These are phyloP conservation scores for Eulemur mongoz DNA, from an alignment of 2,797 vertebrate species.

Conservation along the genomic window DNA sequence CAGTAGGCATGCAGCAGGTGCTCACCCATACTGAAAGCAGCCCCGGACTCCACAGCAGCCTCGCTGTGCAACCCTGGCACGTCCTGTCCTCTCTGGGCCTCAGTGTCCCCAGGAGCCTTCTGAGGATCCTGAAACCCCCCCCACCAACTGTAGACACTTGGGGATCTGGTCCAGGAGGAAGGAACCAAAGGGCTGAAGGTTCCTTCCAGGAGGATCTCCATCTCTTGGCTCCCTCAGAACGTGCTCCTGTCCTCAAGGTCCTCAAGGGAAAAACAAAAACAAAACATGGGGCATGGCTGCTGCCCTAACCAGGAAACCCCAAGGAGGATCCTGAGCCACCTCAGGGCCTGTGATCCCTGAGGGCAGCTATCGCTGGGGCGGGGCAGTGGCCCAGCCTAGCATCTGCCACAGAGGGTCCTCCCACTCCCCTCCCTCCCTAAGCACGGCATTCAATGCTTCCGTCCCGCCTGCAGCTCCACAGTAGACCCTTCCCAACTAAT, in stretches of 20 bases:
- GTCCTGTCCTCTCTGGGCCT: neutral
- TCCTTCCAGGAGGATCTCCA: slow-evolving; percentile 16
- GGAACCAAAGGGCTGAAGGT: neutral
- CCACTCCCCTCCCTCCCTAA: neutral
- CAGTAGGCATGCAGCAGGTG: neutral
- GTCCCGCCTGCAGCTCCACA: neutral
- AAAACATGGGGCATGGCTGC: neutral
- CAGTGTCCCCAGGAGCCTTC: neutral
- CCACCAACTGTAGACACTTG: neutral
- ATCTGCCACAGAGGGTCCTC: neutral
- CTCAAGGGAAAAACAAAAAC: neutral
- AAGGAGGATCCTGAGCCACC: neutral
- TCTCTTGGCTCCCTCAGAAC: neutral
- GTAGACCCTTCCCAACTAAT: neutral
- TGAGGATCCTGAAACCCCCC: neutral
- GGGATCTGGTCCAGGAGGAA: neutral
- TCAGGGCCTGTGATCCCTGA: slow-evolving; percentile 61
- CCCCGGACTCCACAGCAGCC: neutral
- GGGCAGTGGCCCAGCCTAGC: neutral
- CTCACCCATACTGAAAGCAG: neutral
- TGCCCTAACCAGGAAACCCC: neutral
- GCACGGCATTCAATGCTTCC: neutral
- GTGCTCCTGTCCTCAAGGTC: neutral
- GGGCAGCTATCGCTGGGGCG: neutral
- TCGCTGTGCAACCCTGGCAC: rapidly evolving